Percentiles rank a stretch among this genome's conserved stretches.
Conservation (phyloP, 2,113 vertebrate species). For the Arothron firmamentum region DNA sequence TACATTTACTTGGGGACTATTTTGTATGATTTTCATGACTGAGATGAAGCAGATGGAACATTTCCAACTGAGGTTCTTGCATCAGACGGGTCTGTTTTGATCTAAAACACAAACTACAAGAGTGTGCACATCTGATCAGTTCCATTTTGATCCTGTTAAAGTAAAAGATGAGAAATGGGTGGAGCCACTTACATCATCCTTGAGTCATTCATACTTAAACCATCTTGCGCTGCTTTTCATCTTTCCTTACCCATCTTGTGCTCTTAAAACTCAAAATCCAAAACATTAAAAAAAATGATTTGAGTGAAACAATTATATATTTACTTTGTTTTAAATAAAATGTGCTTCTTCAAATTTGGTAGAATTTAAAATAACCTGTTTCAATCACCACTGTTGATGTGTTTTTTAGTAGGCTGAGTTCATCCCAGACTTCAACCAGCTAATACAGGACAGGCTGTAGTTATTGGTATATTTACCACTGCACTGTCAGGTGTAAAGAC, state of each 20-base stretch:
- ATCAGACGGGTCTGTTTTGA: not conserved
- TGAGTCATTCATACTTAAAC: constrained; percentile 17
- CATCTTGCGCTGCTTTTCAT: not conserved
- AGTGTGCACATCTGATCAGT: no score
- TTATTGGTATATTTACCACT: no score
- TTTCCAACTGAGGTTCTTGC: not conserved
- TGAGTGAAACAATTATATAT: not conserved
- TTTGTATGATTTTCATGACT: constrained; percentile 1
- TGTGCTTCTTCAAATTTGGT: no score
- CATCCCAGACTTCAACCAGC: no score
- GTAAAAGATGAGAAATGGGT: not conserved
- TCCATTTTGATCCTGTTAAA: not conserved
- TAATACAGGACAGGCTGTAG: no score
- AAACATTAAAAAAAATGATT: not conserved
- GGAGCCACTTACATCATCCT: constrained; percentile 35
- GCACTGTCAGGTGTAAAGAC: no score
- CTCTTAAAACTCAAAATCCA: constrained; percentile 8
- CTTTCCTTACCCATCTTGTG: constrained; percentile 1
- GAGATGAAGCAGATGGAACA: not conserved
- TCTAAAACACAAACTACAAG: no score
- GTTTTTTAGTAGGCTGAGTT: no score
- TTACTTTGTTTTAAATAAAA: no score
- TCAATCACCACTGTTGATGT: no score
- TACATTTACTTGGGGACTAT: no score
- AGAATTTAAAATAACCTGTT: no score